phyloP scores from a whole-genome alignment of 2,797 vertebrate species.

The Microctenopoma steveboyesi region DNA sequence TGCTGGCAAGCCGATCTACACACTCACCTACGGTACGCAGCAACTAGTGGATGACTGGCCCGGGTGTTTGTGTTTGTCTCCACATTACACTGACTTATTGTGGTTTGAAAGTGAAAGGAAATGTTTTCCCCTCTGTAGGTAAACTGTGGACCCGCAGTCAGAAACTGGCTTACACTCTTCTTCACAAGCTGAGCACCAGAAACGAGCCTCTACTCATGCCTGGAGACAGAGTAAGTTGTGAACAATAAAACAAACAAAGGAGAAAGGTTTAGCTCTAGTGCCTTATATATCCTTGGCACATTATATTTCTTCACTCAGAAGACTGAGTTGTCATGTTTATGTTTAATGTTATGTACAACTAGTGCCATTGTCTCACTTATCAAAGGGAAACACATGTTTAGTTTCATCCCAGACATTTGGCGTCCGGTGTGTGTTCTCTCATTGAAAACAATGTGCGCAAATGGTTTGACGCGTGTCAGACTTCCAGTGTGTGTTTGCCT shows the following conservation, averaged over 20 bases:
- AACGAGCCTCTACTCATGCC: constrained; percentile 92
- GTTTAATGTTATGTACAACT: background rate
- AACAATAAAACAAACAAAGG: constrained; percentile 1
- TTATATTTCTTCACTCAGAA: background rate
- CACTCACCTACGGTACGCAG: constrained; percentile 91
- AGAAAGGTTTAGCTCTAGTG: too few relatives aligned
- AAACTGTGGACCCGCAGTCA: constrained; percentile 97
- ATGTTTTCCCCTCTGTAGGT: constrained; percentile 75
- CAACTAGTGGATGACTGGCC: background rate
- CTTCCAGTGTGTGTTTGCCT: too few relatives aligned
- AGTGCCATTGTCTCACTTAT: background rate
- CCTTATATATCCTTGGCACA: too few relatives aligned
- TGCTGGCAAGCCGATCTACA: constrained; percentile 90
- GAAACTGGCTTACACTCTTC: constrained; percentile 94
- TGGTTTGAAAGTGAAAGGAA: constrained; percentile 1
- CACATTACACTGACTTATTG: background rate
- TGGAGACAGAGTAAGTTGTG: constrained; percentile 91
- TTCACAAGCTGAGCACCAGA: constrained; percentile 93
- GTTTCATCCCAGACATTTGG: background rate
- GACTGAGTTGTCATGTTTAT: background rate
- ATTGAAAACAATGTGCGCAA: too few relatives aligned
- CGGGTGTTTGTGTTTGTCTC: background rate
- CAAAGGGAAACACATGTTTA: background rate
- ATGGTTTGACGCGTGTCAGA: too few relatives aligned
- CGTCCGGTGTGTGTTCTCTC: too few relatives aligned